Percentiles rank a stretch among this genome's conserved stretches.
Conservation (phyloP, 1,140 invertebrate genomes). For the Andricus grossulariae region DNA sequence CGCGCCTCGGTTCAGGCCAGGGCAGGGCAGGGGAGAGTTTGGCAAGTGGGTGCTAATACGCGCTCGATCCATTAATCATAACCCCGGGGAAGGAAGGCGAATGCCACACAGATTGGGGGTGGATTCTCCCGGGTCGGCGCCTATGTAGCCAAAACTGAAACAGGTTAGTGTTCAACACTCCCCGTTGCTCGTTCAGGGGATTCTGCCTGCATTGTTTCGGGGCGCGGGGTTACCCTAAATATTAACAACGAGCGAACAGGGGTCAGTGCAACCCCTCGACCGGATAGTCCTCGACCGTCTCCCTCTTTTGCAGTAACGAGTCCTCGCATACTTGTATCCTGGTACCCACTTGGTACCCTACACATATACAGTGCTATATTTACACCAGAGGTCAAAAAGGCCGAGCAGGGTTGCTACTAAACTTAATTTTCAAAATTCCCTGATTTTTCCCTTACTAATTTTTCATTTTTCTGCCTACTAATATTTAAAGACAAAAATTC, state of each 20-base stretch:
- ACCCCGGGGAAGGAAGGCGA: conserved; percentile 57
- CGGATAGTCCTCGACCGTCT: conserved; percentile 21
- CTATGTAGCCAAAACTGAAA: conserved; percentile 60
- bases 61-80: conserved; percentile 72
- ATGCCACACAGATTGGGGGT: conserved; percentile 34
- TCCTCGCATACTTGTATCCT: not conserved
- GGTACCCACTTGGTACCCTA: not conserved
- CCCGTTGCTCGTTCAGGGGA: conserved; percentile 54
- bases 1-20: conserved; percentile 38
- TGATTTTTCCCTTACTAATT: no score
- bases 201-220: conserved; percentile 63
- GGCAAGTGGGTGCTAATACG: conserved; percentile 71
- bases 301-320: conserved; percentile 17
- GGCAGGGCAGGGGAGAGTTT: conserved; percentile 52
- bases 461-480: no score
- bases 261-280: conserved; percentile 64
- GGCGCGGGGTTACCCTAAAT: conserved; percentile 70
- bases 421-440: no score
- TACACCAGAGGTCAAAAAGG: no score
- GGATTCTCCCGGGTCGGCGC: conserved; percentile 41
- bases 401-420: no score
- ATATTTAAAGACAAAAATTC: no score
- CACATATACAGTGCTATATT: not conserved
- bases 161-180: conserved; percentile 66
- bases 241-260: conserved; percentile 72